phyloP scores from a whole-genome alignment of 2,888 invertebrate species.

The Branchellion lobata region DNA sequence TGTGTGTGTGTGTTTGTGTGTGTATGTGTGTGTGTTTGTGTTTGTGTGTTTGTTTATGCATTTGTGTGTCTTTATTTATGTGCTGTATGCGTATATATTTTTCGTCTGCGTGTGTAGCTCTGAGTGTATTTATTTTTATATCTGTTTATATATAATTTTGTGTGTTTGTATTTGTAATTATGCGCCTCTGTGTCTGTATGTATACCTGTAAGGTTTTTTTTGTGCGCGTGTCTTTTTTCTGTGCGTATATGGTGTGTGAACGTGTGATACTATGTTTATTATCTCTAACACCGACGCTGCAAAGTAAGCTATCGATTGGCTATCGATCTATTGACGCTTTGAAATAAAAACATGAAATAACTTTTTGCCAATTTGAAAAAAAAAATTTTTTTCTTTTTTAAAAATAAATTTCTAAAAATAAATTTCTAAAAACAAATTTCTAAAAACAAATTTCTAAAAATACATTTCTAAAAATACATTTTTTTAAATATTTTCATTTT shows the following conservation, averaged over 20 bases:
- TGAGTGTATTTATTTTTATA: conserved; percentile 1
- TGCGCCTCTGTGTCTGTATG: not conserved
- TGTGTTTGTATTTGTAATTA: not conserved
- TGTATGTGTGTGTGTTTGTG: not conserved
- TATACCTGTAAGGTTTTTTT: not conserved
- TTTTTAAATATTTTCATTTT: too few species aligned
- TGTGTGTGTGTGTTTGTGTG: conserved; percentile 28
- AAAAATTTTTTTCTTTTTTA: not conserved
- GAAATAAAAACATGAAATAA: not conserved
- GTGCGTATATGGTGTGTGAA: too few species aligned
- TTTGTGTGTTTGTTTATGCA: too few species aligned
- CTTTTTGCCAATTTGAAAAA: not conserved
- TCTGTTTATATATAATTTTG: not conserved
- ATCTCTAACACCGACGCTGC: too few species aligned
- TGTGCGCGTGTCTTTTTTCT: too few species aligned
- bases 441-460: too few species aligned
- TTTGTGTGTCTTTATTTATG: conserved; percentile 17
- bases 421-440: too few species aligned
- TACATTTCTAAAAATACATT: too few species aligned
- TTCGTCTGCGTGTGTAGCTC: conserved; percentile 4
- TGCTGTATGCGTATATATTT: conserved; percentile 15
- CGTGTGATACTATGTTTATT: too few species aligned
- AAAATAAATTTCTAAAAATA: too few species aligned
- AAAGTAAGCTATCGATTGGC: too few species aligned
- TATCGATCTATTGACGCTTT: too few species aligned